Conservation (phyloP, 2,113 vertebrate genomes). For the Vanacampus margaritifer region DNA sequence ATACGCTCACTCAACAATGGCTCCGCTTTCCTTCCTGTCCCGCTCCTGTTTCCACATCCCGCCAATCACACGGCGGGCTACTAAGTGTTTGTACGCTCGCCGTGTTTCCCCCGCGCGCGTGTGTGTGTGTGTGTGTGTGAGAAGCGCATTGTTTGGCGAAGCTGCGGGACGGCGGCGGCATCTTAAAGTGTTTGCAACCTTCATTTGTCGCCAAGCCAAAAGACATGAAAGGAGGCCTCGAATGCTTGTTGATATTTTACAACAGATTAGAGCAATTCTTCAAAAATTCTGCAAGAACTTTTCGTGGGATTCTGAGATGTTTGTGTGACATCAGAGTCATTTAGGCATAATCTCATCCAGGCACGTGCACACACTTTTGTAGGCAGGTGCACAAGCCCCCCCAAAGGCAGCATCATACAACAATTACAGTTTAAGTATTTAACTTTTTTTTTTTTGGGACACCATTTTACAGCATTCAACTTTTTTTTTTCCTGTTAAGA, state of each 20-base stretch:
- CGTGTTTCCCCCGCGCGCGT: slow-evolving; percentile 22
- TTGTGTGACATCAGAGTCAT: too few relatives aligned
- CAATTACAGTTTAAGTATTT: too few relatives aligned
- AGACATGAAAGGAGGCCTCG: not conserved
- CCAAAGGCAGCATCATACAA: too few relatives aligned
- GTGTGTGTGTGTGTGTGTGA: slow-evolving; percentile 1
- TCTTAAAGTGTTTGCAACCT: slow-evolving; percentile 65
- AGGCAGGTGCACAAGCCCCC: too few relatives aligned
- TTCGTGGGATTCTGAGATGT: too few relatives aligned
- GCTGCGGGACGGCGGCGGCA: slow-evolving; percentile 43
- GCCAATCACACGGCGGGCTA: slow-evolving; percentile 46
- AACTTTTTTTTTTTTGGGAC: too few relatives aligned
- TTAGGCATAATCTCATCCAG: too few relatives aligned
- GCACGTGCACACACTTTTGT: too few relatives aligned
- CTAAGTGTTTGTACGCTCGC: slow-evolving; percentile 54
- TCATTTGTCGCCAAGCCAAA: not conserved
- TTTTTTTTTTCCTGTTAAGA: too few relatives aligned
- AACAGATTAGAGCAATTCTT: too few relatives aligned
- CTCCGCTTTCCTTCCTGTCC: slow-evolving; percentile 68
- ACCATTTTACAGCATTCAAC: too few relatives aligned
- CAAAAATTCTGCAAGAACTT: too few relatives aligned
- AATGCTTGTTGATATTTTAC: not conserved
- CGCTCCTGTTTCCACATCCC: slow-evolving; percentile 60
- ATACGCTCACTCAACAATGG: slow-evolving; percentile 70
- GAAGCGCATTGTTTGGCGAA: slow-evolving; percentile 61